Evolutionary conservation across 2,888 invertebrate genomes (phyloP).

Genomic region (Eledone cirrhosa): DNA sequence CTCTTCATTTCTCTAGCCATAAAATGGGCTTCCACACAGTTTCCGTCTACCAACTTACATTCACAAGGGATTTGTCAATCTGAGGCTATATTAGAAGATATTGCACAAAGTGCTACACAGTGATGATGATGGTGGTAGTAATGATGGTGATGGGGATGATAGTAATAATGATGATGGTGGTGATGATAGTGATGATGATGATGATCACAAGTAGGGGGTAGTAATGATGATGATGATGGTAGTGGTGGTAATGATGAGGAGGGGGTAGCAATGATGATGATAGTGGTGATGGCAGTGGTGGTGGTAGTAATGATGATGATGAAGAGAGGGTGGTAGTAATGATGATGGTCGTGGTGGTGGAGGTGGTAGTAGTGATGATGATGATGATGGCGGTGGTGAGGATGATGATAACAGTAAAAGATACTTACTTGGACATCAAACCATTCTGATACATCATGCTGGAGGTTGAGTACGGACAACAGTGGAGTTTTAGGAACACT

Average conservation of each 20-base stretch:
- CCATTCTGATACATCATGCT: conserved; percentile 93
- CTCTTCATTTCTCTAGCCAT: background rate
- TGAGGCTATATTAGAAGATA: too few species aligned
- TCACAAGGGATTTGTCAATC: too few species aligned
- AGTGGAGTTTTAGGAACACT: conserved; percentile 95
- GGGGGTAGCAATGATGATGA: background rate
- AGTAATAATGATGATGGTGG: too few species aligned
- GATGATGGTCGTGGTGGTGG: too few species aligned
- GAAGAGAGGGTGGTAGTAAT: too few species aligned
- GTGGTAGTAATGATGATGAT: too few species aligned
- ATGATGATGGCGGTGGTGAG: background rate
- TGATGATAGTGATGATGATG: background rate
- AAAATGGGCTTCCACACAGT: too few species aligned
- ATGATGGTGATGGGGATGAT: too few species aligned
- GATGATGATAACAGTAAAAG: conserved; percentile 44
- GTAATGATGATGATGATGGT: background rate
- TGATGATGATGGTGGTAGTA: too few species aligned
- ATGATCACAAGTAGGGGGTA: background rate
- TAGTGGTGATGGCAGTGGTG: conserved; percentile 7
- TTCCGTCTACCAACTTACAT: too few species aligned
- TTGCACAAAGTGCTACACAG: background rate
- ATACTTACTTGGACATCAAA: conserved; percentile 84
- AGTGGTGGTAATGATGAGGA: background rate
- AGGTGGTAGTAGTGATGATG: too few species aligned
- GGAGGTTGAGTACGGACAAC: conserved; percentile 86